Conservation (phyloP, 2,888 invertebrate species). For the Lasioglossum pauxillum region DNA sequence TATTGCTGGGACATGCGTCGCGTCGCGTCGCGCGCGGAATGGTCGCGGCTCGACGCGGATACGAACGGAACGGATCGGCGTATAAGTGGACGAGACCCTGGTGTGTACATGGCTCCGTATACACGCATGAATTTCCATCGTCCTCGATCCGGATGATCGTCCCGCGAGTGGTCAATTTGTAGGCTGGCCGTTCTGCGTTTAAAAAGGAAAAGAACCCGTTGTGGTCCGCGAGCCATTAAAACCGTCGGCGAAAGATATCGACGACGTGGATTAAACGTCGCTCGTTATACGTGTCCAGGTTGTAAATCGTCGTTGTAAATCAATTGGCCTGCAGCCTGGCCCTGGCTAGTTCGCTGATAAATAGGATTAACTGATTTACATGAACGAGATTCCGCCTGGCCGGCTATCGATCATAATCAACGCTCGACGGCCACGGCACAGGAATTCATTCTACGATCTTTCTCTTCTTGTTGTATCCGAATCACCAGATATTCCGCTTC, state of each 20-base stretch:
- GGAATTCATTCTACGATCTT: background rate
- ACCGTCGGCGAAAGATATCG: conserved; percentile 49
- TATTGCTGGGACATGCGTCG: conserved; percentile 47
- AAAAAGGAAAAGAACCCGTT: background rate
- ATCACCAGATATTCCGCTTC: conserved; percentile 10
- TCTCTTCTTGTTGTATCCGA: background rate
- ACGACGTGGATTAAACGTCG: conserved; percentile 68
- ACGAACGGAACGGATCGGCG: background rate
- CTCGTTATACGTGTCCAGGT: conserved; percentile 66
- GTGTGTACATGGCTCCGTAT: background rate
- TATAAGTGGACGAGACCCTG: conserved; percentile 18
- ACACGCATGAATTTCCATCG: conserved; percentile 47
- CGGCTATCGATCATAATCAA: conserved; percentile 65
- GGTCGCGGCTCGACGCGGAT: background rate
- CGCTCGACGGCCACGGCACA: background rate
- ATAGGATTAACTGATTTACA: conserved; percentile 65
- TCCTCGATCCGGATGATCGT: conserved; percentile 38
- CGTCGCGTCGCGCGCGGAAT: background rate
- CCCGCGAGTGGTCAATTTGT: conserved; percentile 15
- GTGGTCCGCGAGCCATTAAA: conserved; percentile 41
- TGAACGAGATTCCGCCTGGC: conserved; percentile 60
- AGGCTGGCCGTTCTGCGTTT: conserved; percentile 3
- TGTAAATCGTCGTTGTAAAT: conserved; percentile 70
- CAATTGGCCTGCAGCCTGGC: conserved; percentile 47
- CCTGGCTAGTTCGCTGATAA: conserved; percentile 46